Conservation (phyloP, 1,140 invertebrate species). For the Pseudobourletiella spinata region DNA sequence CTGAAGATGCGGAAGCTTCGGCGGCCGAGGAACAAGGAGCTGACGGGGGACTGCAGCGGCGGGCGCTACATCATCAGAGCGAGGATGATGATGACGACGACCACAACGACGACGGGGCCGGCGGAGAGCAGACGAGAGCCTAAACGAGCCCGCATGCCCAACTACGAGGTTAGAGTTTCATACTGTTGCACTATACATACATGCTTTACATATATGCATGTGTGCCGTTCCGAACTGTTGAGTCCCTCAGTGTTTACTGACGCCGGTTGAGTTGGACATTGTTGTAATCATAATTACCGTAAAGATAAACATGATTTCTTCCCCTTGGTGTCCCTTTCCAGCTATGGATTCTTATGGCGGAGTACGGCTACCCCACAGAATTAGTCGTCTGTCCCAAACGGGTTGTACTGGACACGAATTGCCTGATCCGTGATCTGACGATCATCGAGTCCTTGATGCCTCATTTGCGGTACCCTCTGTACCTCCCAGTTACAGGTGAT, state of each 20-base stretch:
- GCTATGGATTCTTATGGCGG: neutral
- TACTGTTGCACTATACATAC: neutral
- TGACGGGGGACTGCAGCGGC: neutral
- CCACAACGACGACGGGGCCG: neutral
- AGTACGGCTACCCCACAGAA: slow-evolving; percentile 1
- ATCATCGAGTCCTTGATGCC: neutral
- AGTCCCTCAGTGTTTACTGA: no score
- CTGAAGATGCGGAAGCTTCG: neutral
- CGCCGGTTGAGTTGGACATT: no score
- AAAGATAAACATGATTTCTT: no score
- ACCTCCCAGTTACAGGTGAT: slow-evolving; percentile 25
- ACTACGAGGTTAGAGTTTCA: neutral
- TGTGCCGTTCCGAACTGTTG: no score
- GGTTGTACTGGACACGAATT: slow-evolving; percentile 29
- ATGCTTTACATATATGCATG: no score
- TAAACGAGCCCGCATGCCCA: neutral
- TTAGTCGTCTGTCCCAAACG: slow-evolving; percentile 10
- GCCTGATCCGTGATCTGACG: slow-evolving; percentile 8
- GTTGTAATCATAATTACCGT: no score
- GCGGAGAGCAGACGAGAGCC: neutral
- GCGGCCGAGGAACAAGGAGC: neutral
- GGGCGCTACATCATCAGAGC: neutral
- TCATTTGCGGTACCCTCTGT: neutral
- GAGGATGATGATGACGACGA: no score
- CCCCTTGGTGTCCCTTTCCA: neutral